These are phyloP conservation scores for Noturus placidus DNA, from an alignment of 2,113 vertebrate genomes.

Conservation along the genomic window DNA sequence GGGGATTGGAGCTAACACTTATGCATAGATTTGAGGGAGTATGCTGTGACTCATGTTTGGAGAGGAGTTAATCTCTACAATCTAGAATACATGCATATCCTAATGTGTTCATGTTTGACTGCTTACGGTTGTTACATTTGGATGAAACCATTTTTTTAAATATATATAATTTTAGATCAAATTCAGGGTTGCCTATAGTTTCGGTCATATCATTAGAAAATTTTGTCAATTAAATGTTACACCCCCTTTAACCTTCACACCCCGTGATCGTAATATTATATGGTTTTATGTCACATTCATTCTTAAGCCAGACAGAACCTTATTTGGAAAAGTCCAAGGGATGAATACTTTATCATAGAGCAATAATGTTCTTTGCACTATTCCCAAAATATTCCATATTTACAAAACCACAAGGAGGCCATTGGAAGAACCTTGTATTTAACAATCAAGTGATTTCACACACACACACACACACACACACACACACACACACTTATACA, in stretches of 20 bases:
- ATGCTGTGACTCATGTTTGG: constrained; percentile 14
- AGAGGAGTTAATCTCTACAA: not conserved
- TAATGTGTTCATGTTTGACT: not conserved
- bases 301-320: not conserved
- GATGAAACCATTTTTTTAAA: not conserved
- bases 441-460: not conserved
- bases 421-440: not conserved
- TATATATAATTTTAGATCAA: not conserved
- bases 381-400: not conserved
- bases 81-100: not conserved
- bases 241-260: not conserved
- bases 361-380: not conserved
- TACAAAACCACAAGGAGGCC: constrained; percentile 10
- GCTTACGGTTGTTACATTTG: not conserved
- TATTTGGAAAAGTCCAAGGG: not conserved
- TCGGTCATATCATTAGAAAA: not conserved
- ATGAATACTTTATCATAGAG: not conserved
- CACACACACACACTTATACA: not conserved
- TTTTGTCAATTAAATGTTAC: not conserved
- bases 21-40: constrained; percentile 19
- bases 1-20: not conserved
- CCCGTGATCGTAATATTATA: not conserved
- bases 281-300: not conserved
- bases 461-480: constrained; percentile 8
- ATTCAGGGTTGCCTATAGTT: not conserved